Percentiles rank a stretch among this genome's conserved stretches.
phyloP scores from a whole-genome alignment of 2,888 invertebrate species.

The Tanypteryx hageni region DNA sequence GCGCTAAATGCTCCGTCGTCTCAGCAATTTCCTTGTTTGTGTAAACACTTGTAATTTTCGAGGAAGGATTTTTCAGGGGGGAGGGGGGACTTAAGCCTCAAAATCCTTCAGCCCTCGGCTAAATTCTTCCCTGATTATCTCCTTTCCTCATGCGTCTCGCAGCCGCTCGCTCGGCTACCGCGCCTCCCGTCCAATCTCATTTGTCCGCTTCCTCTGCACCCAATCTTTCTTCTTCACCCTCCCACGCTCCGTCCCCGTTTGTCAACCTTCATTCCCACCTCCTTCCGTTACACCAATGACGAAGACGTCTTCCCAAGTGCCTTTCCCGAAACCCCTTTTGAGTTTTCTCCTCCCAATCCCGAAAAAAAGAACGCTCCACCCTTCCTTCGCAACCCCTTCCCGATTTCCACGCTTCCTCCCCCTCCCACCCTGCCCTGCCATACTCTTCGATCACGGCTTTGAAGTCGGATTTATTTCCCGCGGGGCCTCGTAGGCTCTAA shows the following conservation, averaged over 20 bases:
- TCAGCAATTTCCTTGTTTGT: constrained; percentile 39
- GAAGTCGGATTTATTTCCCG: constrained; percentile 48
- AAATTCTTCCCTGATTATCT: constrained; percentile 5
- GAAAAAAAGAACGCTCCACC: no score
- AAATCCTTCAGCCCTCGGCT: background rate
- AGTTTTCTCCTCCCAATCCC: background rate
- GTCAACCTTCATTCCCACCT: no score
- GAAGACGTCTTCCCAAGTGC: no score
- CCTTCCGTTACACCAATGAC: no score
- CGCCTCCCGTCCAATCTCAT: constrained; percentile 3
- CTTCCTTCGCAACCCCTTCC: no score
- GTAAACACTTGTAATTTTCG: constrained; percentile 37
- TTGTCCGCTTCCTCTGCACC: constrained; percentile 10
- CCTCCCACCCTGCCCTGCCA: background rate
- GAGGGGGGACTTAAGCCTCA: background rate
- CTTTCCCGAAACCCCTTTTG: background rate
- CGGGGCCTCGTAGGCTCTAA: constrained; percentile 20
- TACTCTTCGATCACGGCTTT: constrained; percentile 55
- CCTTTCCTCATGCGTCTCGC: background rate
- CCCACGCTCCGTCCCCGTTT: background rate
- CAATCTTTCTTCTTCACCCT: background rate
- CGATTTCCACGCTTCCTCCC: background rate
- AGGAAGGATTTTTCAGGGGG: background rate
- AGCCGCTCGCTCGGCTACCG: background rate
- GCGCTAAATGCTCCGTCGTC: constrained; percentile 36